Evolutionary conservation across 2,113 vertebrate genomes (phyloP), one percentile per base, ranked within the genome.

Genomic region (Amazona guildingii): DNA sequence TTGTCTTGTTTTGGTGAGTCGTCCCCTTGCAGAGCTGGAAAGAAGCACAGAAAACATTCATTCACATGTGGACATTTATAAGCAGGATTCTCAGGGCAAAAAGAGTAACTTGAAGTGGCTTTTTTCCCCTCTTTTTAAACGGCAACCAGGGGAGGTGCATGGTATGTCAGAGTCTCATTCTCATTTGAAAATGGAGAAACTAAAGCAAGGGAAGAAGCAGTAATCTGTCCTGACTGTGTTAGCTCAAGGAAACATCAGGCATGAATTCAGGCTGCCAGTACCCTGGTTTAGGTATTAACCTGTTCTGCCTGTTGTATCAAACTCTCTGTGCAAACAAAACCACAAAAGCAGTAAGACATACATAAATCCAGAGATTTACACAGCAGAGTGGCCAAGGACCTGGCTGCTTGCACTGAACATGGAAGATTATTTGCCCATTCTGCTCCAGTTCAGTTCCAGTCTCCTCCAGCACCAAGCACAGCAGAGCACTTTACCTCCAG

Each of bases 1-100:
- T 82, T 90, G 74, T 97, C 96, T 85, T 91, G 89, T 59, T 80
- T 25, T 0, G 4, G 39, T 19, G 84, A 84, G 69, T 49, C 91
- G 54, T 92, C 85, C 46, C 37, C 87, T 28, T 52, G 77, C 3
- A 66, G 81, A 88, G 92, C 97, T 97, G 83, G 24, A 73, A 92
- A 95, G 62, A 23, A 80, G 90, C 39, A 49, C 0, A 88, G 85
- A 76, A 83, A 31, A 72, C 51, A 83, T 52, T 77, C 84, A 86
- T 49, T 79, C 84, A 86, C 52, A 41, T 49, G 57, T 74, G 67
- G 52, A 73, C 31, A 72, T 57, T 79, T 13, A 57, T 41, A 70
- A 79, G 46, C 21, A 57, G 48, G 13, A 2, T 33, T 86, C n/a
- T 70, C 61, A 46, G 46, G 29, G 68, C 21, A 72, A 41, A 37